Evolutionary conservation across 2,113 vertebrate genomes (phyloP), one percentile per base, ranked within the genome.

Genomic region (Carassius gibelio): DNA sequence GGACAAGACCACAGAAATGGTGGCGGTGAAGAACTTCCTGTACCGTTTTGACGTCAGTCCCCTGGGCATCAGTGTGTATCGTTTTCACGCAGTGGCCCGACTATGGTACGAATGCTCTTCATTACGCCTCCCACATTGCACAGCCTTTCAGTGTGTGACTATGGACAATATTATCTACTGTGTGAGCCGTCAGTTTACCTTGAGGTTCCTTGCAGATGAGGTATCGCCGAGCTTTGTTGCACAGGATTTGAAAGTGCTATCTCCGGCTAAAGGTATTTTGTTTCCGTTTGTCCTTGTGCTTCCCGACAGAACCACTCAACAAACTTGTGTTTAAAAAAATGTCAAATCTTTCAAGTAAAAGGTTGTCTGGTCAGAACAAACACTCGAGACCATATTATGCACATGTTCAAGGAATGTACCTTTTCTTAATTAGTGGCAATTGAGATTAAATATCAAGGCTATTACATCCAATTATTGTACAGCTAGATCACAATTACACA

Each of bases 41-140:
- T 99, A 99, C 86, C 95, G 96, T 8, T 99, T 99, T 0, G 96
- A 98, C 57, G 89, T 97, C 15, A 94, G 94, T 88, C 94, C 95
- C 0, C 84, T 91, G 23, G 96, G 96, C 11, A 88, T 99, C 34
- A 21, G 92, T 0, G 97, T 96, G 71, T 94, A 96, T 88, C 97
- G 97, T 74, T 98, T 97, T 83, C 93, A 96, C 0, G 87, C 94
- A 3, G 93, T 94, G 83, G 93, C 96, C 30, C 89, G 93, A n/a
- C 92, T 97, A 2, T 98, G 97, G 97, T 97, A 98, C 0, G 91
- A 96, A 90, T 99, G 97, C 3, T 95, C 94, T 78, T 61, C 91
- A 0, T 89, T 86, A 9, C 75, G 93, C 3, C 75, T 91, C 1
- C 76, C 88, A 0, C 88, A 89, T 82, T 95, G 93, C 0, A 83